Conservation (phyloP, 2,113 vertebrate genomes). For the Telmatochromis sp. region DNA sequence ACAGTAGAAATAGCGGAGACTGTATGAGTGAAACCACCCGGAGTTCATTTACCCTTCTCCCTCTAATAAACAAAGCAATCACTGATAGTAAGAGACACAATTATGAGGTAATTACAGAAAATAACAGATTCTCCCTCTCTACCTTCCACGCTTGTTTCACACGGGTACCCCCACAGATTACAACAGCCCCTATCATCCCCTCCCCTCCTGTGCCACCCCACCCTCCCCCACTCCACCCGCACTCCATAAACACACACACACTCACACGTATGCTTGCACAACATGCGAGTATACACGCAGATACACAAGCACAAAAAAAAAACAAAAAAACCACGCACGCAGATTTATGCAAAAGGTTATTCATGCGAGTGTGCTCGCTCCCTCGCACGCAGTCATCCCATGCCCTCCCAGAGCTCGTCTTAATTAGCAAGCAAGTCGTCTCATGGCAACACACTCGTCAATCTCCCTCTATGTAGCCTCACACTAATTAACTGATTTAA, state of each 20-base stretch:
- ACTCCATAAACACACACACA: neutral
- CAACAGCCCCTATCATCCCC: neutral
- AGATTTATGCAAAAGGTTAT: conserved; percentile 41
- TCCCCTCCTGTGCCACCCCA: neutral
- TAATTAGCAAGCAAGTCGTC: conserved; percentile 65
- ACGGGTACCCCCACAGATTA: conserved; percentile 17
- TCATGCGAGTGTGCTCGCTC: conserved; percentile 3
- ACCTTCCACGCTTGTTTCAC: conserved; percentile 41
- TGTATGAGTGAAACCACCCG: neutral
- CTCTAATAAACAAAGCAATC: conserved; percentile 64
- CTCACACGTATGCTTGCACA: neutral
- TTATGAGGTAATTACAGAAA: conserved; percentile 65
- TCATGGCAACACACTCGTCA: conserved; percentile 64
- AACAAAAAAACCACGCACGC: accelerated
- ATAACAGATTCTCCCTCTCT: conserved; percentile 56
- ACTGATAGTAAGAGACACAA: conserved; percentile 51
- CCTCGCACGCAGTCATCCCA: neutral
- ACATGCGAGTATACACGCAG: neutral
- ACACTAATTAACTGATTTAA: conserved; percentile 62
- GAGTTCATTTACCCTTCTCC: conserved; percentile 29
- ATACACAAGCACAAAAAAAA: neutral
- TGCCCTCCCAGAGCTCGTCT: conserved; percentile 37
- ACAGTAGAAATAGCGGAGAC: neutral
- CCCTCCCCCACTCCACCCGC: neutral
- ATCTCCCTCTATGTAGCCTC: conserved; percentile 41